A percentile compares a stretch with the other conserved stretches of the same genome.
Conservation (phyloP, 2,797 vertebrate species). For the Chiloscyllium punctatum region DNA sequence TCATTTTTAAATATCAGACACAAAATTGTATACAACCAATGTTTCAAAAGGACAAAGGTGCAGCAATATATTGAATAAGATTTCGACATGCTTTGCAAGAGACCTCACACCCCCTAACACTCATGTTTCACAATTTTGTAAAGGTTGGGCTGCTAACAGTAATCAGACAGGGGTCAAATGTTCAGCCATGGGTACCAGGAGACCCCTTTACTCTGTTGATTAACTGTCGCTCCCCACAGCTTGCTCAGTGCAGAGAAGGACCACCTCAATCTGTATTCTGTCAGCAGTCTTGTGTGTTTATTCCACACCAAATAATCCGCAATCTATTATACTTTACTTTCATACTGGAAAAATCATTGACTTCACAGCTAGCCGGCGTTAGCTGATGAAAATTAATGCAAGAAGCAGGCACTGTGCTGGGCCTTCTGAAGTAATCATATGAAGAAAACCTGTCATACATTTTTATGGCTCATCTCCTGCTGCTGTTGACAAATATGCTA, state of each 20-base stretch:
- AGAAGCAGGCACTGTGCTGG: neutral
- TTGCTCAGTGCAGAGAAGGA: neutral
- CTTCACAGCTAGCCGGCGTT: slow-evolving; percentile 24
- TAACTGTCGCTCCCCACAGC: neutral
- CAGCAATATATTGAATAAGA: slow-evolving; percentile 7
- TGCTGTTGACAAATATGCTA: slow-evolving; percentile 36
- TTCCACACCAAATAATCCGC: slow-evolving; percentile 31
- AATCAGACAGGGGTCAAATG: neutral
- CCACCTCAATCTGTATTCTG: slow-evolving; percentile 7
- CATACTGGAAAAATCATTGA: slow-evolving; percentile 27
- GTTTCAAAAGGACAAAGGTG: neutral
- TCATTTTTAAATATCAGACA: neutral
- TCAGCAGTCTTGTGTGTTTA: neutral
- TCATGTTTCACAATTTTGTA: neutral
- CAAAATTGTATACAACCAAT: neutral
- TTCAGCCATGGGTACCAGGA: neutral
- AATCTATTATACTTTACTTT: slow-evolving; percentile 30
- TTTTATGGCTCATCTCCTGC: slow-evolving; percentile 32
- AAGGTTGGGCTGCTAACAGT: neutral
- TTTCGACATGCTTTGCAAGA: no score
- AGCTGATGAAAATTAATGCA: slow-evolving; percentile 34
- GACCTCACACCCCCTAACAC: neutral
- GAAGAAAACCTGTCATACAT: slow-evolving; percentile 28
- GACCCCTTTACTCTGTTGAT: neutral
- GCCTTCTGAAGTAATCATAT: slow-evolving; percentile 15